phyloP scores from a whole-genome alignment of 2,888 invertebrate genomes.

The Sesia bembeciformis region DNA sequence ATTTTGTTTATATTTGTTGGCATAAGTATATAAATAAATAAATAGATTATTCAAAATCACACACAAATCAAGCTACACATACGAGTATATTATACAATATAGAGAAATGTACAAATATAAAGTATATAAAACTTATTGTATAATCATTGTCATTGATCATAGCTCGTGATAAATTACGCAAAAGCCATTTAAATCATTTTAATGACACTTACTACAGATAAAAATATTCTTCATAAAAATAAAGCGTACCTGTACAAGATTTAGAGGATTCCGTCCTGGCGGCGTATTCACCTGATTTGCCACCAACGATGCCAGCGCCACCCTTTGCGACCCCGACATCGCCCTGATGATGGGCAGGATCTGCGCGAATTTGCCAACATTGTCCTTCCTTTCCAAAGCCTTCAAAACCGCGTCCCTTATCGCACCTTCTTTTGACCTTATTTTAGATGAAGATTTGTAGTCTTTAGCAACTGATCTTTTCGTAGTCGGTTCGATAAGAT shows the following conservation, averaged over 20 bases:
- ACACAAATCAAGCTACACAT: no score
- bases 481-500: slow-evolving; percentile 29
- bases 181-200: no score
- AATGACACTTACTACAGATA: no score
- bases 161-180: no score
- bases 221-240: no score
- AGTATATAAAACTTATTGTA: no score
- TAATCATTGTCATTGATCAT: no score
- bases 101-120: no score
- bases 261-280: slow-evolving; percentile 63
- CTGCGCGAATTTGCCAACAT: slow-evolving; percentile 76
- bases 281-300: slow-evolving; percentile 76
- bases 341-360: slow-evolving; percentile 78
- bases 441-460: slow-evolving; percentile 38
- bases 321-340: slow-evolving; percentile 76
- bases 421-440: slow-evolving; percentile 55
- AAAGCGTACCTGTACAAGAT: slow-evolving; percentile 68
- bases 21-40: no score
- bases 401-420: slow-evolving; percentile 70
- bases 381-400: slow-evolving; percentile 74
- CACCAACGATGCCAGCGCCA: slow-evolving; percentile 77
- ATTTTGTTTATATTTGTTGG: no score
- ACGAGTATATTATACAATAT: no score
- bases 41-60: no score
- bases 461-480: slow-evolving; percentile 32